phyloP scores from a whole-genome alignment of 37 sponge, comb jelly and placozoan genomes.

The Cladorhizidae sp. region DNA sequence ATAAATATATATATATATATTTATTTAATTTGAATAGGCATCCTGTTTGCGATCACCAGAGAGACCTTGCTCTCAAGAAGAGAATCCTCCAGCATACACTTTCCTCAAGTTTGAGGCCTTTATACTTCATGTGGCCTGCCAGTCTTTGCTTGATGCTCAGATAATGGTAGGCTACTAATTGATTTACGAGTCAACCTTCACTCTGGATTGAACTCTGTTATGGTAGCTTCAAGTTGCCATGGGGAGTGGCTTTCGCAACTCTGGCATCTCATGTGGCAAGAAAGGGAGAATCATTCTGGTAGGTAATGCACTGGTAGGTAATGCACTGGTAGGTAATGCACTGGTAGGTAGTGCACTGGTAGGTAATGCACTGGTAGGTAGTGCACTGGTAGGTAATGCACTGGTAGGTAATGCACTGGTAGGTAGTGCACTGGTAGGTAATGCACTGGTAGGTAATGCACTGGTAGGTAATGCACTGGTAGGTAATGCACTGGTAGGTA shows the following conservation, averaged over 20 bases:
- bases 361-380: too few species aligned
- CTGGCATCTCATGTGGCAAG: constrained; percentile 81
- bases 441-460: too few species aligned
- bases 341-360: too few species aligned
- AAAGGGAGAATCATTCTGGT: constrained; percentile 77
- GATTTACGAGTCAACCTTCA: not conserved
- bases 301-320: not conserved
- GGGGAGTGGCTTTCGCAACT: constrained; percentile 81
- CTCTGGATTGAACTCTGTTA: not conserved
- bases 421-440: too few species aligned
- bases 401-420: too few species aligned
- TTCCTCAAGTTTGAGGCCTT: constrained; percentile 93
- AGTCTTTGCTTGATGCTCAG: constrained; percentile 54
- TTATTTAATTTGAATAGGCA: not conserved
- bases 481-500: too few species aligned
- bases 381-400: too few species aligned
- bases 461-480: too few species aligned
- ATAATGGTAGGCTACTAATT: constrained; percentile 33
- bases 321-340: too few species aligned
- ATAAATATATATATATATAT: not conserved
- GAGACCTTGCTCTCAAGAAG: not conserved
- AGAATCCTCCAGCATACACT: constrained; percentile 18
- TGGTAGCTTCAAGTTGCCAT: constrained; percentile 69
- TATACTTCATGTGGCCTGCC: constrained; percentile 81
- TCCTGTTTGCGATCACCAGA: not conserved